These are phyloP conservation scores for Varanus komodoensis DNA, from an alignment of 2,113 vertebrate genomes.

Conservation along the genomic window DNA sequence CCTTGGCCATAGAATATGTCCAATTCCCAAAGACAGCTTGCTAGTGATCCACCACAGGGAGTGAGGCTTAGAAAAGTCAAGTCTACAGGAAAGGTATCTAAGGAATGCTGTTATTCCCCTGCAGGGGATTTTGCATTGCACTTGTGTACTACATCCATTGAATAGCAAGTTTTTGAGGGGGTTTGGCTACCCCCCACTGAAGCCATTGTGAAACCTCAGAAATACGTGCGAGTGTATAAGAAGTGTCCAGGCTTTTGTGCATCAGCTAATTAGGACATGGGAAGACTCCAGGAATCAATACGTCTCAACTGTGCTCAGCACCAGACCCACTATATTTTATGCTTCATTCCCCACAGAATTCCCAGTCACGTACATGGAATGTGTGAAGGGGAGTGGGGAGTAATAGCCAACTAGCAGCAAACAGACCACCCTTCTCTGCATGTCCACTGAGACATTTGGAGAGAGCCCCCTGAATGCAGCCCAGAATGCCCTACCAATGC, in stretches of 20 bases:
- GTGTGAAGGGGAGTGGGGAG: not conserved
- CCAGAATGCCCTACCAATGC: not conserved
- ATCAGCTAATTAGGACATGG: not conserved
- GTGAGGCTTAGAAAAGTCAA: conserved; percentile 14
- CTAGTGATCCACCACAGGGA: conserved; percentile 26
- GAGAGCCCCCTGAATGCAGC: not conserved
- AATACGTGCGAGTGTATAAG: not conserved
- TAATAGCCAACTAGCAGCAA: not conserved
- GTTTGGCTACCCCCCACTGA: not conserved
- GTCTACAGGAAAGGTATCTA: conserved; percentile 2
- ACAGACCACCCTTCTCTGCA: not conserved
- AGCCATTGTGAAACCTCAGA: not conserved
- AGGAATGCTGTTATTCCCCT: conserved; percentile 10
- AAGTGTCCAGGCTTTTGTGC: not conserved
- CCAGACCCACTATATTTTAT: no score
- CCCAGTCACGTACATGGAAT: not conserved
- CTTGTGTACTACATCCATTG: not conserved
- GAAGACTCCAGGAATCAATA: not conserved
- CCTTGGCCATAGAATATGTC: not conserved
- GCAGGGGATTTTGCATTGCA: conserved; percentile 17
- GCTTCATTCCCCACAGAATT: not conserved
- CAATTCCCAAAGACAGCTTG: conserved; percentile 37
- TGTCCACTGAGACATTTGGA: not conserved
- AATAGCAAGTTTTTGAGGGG: not conserved
- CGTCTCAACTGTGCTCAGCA: not conserved